Percentiles rank a stretch among this genome's conserved stretches.
These are phyloP conservation scores for Hemibagrus wyckioides DNA, from an alignment of 2,113 vertebrate genomes.

Conservation along the genomic window DNA sequence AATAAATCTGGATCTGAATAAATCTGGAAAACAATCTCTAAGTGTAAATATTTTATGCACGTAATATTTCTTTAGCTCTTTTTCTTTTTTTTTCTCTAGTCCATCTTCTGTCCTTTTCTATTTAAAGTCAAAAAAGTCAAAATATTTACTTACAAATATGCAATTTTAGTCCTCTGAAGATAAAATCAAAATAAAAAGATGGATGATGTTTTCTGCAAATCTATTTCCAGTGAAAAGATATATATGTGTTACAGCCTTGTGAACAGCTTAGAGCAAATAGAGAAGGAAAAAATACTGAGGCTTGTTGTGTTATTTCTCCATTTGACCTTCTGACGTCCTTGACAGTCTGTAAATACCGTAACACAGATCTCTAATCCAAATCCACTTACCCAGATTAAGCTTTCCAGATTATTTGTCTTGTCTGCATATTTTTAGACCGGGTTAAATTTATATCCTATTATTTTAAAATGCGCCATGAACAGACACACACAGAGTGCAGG, in stretches of 20 bases:
- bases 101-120: neutral
- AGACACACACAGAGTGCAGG: neutral
- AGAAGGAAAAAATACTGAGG: neutral
- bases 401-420: neutral
- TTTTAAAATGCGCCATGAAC: neutral
- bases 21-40: neutral
- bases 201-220: neutral
- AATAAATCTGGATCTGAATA: neutral
- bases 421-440: neutral
- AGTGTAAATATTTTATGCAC: neutral
- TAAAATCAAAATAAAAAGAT: too few relatives aligned
- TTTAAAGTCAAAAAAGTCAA: too few relatives aligned
- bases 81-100: neutral
- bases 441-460: neutral
- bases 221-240: neutral
- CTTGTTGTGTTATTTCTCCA: neutral
- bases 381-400: conserved; percentile 7
- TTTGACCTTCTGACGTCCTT: neutral
- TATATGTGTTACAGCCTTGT: neutral
- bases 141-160: too few relatives aligned
- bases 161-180: too few relatives aligned
- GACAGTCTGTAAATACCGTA: neutral
- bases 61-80: neutral
- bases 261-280: neutral
- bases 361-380: conserved; percentile 12